These are phyloP conservation scores for Chydorus sphaericus DNA, from an alignment of 2,888 invertebrate genomes.

Conservation along the genomic window DNA sequence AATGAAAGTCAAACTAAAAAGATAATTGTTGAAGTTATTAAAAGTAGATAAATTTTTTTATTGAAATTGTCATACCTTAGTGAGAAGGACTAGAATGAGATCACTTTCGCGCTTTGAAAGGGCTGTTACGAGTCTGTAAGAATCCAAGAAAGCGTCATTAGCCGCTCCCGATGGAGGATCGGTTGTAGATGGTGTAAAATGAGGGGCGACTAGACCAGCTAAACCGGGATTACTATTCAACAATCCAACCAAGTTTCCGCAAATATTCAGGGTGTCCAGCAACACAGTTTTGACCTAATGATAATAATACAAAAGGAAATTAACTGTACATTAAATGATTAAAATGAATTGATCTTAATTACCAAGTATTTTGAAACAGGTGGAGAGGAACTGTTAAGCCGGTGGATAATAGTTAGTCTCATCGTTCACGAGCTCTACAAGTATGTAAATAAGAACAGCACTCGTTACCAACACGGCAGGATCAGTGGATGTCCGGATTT, in stretches of 20 bases:
- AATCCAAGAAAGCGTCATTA: conserved; percentile 43
- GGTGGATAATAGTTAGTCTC: conserved; percentile 51
- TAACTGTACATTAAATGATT: no score
- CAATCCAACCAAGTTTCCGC: conserved; percentile 42
- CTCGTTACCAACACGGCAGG: conserved; percentile 34
- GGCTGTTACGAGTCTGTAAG: conserved; percentile 40
- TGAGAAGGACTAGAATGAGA: conserved; percentile 51
- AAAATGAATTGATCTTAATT: conserved; percentile 30
- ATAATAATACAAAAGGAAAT: conserved; percentile 4
- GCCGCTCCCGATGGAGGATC: conserved; percentile 45
- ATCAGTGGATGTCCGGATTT: conserved; percentile 19
- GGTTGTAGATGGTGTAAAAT: conserved; percentile 53
- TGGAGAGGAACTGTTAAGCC: conserved; percentile 49
- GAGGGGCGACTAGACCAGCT: conserved; percentile 47
- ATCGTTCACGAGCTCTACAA: conserved; percentile 47
- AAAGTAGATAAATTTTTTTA: conserved; percentile 6
- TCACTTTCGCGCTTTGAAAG: conserved; percentile 27
- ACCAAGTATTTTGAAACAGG: conserved; percentile 51
- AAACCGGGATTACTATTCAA: conserved; percentile 48
- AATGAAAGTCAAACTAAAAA: conserved; percentile 49
- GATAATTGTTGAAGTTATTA: conserved; percentile 14
- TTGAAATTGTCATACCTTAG: conserved; percentile 48
- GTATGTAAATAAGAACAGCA: conserved; percentile 44
- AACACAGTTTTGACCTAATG: conserved; percentile 38
- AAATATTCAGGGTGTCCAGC: conserved; percentile 43